A percentile compares a stretch with the other conserved stretches of the same genome.
Evolutionary conservation across 2,113 vertebrate species (phyloP).

Genomic region (Rana temporaria): DNA sequence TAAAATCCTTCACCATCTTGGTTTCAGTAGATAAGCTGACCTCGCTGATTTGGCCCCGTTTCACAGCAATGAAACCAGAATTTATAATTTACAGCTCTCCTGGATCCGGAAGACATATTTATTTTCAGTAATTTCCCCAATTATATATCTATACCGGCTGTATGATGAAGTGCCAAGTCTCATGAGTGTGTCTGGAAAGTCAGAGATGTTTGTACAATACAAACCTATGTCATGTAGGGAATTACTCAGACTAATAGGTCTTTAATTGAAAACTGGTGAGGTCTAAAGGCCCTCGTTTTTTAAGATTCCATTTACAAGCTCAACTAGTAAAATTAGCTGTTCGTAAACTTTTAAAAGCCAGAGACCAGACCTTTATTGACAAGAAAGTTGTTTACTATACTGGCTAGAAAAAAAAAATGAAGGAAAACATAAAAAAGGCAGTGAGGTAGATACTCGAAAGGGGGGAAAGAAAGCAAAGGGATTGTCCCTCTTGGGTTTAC

Average conservation of each 20-base stretch:
- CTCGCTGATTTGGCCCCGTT: constrained; percentile 46
- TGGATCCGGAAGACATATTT: constrained; percentile 58
- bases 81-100: constrained; percentile 56
- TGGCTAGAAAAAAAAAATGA: constrained; percentile 1
- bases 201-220: constrained; percentile 75
- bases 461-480: background rate
- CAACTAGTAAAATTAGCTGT: constrained; percentile 68
- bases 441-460: too few relatives aligned
- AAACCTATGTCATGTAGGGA: constrained; percentile 78
- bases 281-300: constrained; percentile 71
- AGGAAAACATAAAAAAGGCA: background rate
- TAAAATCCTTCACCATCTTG: constrained; percentile 28
- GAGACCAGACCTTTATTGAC: constrained; percentile 42
- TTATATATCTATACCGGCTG: constrained; percentile 76
- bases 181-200: constrained; percentile 74
- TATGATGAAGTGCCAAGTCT: constrained; percentile 71
- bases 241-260: constrained; percentile 79
- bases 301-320: constrained; percentile 75
- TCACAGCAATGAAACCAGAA: constrained; percentile 51
- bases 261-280: constrained; percentile 82
- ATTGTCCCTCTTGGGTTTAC: background rate
- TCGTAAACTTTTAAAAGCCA: constrained; percentile 57
- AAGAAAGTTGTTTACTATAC: constrained; percentile 50
- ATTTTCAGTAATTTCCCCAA: constrained; percentile 69
- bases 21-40: constrained; percentile 50